Conservation (phyloP, 2,797 vertebrate species). For the Chrosomus eos region DNA sequence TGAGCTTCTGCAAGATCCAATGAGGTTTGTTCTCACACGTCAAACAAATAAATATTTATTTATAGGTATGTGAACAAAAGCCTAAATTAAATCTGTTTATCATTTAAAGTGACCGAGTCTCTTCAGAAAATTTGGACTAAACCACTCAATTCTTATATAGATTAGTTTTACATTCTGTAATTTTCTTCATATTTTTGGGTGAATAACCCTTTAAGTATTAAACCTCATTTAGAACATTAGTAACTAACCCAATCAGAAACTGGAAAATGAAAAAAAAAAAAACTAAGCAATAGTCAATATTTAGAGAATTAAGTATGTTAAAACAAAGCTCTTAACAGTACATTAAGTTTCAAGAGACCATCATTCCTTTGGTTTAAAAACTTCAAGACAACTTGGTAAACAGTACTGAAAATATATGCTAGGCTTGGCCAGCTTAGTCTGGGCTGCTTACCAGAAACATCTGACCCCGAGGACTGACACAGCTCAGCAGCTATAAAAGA, state of each 20-base stretch:
- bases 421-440: constrained; percentile 44
- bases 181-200: not conserved
- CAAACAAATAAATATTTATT: not conserved
- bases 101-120: too few species aligned
- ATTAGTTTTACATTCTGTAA: not conserved
- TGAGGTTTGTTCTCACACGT: not conserved
- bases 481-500: constrained; percentile 71
- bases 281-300: not conserved
- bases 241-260: not conserved
- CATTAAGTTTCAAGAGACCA: not conserved
- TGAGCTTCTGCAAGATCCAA: not conserved
- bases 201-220: not conserved
- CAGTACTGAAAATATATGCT: not conserved
- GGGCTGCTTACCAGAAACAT: constrained; percentile 76
- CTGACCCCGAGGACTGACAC: constrained; percentile 74
- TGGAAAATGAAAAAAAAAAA: not conserved
- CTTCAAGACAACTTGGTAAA: constrained; percentile 1
- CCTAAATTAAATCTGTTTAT: not conserved
- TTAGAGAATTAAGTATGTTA: not conserved
- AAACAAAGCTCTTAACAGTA: not conserved
- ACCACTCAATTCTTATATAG: not conserved
- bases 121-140: not conserved
- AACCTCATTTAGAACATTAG: not conserved
- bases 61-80: not conserved
- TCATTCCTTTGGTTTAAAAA: not conserved